phyloP scores from a whole-genome alignment of 2,113 vertebrate species.

The Melanerpes formicivorus region DNA sequence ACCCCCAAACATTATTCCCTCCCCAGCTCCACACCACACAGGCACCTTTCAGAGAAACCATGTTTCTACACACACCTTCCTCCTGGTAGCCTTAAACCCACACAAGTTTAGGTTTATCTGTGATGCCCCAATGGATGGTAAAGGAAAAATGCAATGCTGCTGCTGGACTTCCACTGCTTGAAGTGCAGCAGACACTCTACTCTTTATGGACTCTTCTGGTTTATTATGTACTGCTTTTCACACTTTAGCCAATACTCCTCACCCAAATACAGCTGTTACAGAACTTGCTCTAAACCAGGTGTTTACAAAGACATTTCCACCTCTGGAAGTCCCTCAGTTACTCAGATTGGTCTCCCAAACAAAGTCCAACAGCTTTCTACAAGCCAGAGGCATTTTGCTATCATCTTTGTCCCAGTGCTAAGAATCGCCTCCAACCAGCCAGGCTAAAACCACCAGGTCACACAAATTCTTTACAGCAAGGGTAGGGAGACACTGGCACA shows the following conservation, averaged over 20 bases:
- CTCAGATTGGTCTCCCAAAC: neutral
- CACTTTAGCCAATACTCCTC: neutral
- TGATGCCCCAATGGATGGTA: neutral
- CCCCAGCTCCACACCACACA: neutral
- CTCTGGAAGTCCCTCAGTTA: neutral
- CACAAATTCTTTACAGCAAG: neutral
- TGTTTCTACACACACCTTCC: neutral
- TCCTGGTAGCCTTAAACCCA: neutral
- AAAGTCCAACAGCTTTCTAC: neutral
- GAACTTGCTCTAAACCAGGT: neutral
- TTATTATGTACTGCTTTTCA: neutral
- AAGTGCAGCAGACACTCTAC: neutral
- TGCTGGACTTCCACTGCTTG: no score
- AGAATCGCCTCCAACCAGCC: neutral
- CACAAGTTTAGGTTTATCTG: neutral
- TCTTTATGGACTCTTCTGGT: neutral
- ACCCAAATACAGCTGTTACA: no score
- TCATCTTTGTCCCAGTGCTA: neutral
- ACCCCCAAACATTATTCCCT: neutral
- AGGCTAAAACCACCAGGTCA: neutral
- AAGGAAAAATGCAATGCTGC: neutral
- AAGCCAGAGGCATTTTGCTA: neutral
- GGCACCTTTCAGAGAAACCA: neutral
- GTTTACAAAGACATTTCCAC: neutral
- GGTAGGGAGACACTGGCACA: no score